Evolutionary conservation across 2,797 vertebrate species (phyloP).

Genomic region (Sebastes nivosus): DNA sequence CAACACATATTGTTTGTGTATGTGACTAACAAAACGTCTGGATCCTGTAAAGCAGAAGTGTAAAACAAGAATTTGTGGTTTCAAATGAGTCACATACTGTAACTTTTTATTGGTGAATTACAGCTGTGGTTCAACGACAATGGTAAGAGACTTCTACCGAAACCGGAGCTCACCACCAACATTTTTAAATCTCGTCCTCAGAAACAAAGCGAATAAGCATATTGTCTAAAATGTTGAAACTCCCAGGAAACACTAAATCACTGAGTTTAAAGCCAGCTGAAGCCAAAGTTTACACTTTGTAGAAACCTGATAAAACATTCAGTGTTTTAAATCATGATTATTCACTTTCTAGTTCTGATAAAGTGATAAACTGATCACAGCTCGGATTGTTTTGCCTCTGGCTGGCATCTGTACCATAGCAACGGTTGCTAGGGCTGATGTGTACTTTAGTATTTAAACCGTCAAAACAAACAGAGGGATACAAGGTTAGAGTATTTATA

Average conservation of each 20-base stretch:
- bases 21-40: not conserved
- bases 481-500: constrained; percentile 2
- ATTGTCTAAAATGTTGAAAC: not conserved
- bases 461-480: not conserved
- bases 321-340: not conserved
- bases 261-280: not conserved
- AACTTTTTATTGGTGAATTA: not conserved
- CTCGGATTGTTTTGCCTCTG: not conserved
- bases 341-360: not conserved
- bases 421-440: not conserved
- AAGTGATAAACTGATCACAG: not conserved
- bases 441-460: constrained; percentile 10
- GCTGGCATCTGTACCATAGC: not conserved
- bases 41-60: not conserved
- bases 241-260: not conserved
- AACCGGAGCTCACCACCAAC: not conserved
- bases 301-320: not conserved
- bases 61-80: not conserved
- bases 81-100: not conserved
- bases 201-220: not conserved
- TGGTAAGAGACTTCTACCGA: not conserved
- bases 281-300: not conserved
- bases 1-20: not conserved
- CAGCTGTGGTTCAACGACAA: not conserved
- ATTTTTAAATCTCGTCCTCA: not conserved